Evolutionary conservation across 2,113 vertebrate species (phyloP), one percentile per base, ranked within the genome.

Genomic region (Albula glossodonta): DNA sequence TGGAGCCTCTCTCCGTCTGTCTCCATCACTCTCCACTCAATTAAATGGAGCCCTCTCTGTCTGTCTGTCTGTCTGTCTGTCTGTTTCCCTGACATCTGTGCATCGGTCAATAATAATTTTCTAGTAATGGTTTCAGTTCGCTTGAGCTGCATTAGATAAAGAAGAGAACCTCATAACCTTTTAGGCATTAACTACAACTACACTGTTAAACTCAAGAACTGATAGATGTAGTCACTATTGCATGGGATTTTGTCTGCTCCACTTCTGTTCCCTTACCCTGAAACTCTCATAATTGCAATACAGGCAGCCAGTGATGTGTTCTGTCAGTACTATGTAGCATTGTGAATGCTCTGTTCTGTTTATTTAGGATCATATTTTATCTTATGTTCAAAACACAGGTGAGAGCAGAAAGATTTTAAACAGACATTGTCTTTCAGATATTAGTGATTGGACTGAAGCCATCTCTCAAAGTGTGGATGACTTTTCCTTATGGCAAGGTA

Each of bases 401-500:
- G 53, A 19, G 15, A 6, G 12, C 60, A 22, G 60, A 17, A 19
- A 50, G 79, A 48, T 83, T 83, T 83, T 63, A 25, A 13, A 84
- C 31, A 51, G 51, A 52, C 41, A 82, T 81, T 80, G 25, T 85
- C 49, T 87, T 56, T 84, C 93, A 99, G 98, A 98, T 99, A 86
- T 88, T 99, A 51, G 97, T 99, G 83, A 99, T 99, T 92, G 98
- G 98, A 86, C 93, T 99, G 85, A 99, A 99, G 87, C 98, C 98
- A 0, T 96, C 97, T 57, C 94, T 99, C 87, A 99, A 99, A 89
- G 98, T 99, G 49, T 99, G 97, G 98, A 98, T 99, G 97, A 99
- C 98, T 2, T 98, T 99, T 94, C 98, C 98, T 12, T 99, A 99
- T 0, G 97, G 95, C 87, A 97, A 97, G 91, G 98, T 99, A 88